A percentile compares a stretch with the other conserved stretches of the same genome.
Evolutionary conservation across 1,140 invertebrate genomes (phyloP).

Genomic region (Bombus waltoni): DNA sequence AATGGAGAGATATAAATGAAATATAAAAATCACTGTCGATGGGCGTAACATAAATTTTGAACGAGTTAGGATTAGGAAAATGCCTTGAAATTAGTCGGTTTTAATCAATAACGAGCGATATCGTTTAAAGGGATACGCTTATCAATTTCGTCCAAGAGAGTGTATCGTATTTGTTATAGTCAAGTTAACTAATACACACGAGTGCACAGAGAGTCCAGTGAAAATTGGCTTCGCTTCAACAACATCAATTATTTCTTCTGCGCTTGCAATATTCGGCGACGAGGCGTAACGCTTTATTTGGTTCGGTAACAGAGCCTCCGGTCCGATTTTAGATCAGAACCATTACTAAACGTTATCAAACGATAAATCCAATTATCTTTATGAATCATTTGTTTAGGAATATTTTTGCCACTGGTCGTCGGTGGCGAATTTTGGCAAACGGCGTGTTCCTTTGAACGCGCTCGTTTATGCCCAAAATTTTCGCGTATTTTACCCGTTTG

Average conservation of each 20-base stretch:
- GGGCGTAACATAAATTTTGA: too few species aligned
- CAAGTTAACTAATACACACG: too few species aligned
- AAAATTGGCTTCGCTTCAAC: constrained; percentile 24
- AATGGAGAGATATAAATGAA: background rate
- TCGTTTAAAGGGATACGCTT: background rate
- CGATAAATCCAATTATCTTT: background rate
- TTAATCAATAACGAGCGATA: background rate
- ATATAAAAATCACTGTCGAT: too few species aligned
- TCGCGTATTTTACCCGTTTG: constrained; percentile 8
- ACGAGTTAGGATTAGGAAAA: too few species aligned
- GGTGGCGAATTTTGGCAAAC: constrained; percentile 19
- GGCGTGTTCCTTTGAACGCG: background rate
- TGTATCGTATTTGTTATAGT: too few species aligned
- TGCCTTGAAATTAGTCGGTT: background rate
- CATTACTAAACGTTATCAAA: background rate
- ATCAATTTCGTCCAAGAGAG: background rate
- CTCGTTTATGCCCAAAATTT: background rate
- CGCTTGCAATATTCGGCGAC: background rate
- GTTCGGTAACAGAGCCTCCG: too few species aligned
- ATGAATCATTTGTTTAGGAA: background rate
- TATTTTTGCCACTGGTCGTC: constrained; percentile 21
- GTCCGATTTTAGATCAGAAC: background rate
- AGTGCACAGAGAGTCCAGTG: background rate
- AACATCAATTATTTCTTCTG: constrained; percentile 4
- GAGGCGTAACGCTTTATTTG: background rate